These are phyloP conservation scores for Epinephelus fuscoguttatus DNA, from an alignment of 2,113 vertebrate species.

Conservation along the genomic window DNA sequence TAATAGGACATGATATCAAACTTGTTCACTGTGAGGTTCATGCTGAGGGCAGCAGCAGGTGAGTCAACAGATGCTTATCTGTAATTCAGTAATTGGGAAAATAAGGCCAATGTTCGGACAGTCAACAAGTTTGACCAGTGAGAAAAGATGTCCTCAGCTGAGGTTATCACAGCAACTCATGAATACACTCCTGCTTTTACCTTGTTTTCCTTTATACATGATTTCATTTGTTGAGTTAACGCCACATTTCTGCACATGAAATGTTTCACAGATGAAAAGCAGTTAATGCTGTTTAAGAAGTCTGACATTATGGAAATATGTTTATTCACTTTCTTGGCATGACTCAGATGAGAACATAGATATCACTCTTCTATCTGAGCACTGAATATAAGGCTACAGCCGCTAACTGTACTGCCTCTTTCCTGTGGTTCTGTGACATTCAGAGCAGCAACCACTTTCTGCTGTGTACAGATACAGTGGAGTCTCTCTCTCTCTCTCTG, in stretches of 20 bases:
- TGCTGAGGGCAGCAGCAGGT: neutral
- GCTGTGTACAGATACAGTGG: too few species aligned
- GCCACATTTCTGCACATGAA: neutral
- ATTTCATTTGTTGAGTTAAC: too few species aligned
- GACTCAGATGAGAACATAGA: neutral
- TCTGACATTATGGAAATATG: too few species aligned
- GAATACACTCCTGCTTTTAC: neutral
- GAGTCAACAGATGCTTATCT: neutral
- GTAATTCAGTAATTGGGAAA: neutral
- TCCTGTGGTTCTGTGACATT: too few species aligned
- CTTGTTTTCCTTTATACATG: neutral
- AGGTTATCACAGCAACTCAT: neutral
- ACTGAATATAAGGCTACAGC: too few species aligned
- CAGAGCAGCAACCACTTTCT: too few species aligned
- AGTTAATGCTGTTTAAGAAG: neutral
- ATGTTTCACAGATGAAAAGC: neutral
- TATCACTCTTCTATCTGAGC: neutral
- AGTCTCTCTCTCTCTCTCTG: too few species aligned
- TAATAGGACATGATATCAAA: neutral
- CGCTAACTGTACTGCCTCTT: too few species aligned
- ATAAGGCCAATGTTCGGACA: neutral
- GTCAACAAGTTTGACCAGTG: neutral
- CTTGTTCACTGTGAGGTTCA: neutral
- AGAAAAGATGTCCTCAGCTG: neutral
- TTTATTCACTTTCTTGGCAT: too few species aligned